phyloP scores from a whole-genome alignment of 2,113 vertebrate genomes.

The Xiphophorus hellerii region DNA sequence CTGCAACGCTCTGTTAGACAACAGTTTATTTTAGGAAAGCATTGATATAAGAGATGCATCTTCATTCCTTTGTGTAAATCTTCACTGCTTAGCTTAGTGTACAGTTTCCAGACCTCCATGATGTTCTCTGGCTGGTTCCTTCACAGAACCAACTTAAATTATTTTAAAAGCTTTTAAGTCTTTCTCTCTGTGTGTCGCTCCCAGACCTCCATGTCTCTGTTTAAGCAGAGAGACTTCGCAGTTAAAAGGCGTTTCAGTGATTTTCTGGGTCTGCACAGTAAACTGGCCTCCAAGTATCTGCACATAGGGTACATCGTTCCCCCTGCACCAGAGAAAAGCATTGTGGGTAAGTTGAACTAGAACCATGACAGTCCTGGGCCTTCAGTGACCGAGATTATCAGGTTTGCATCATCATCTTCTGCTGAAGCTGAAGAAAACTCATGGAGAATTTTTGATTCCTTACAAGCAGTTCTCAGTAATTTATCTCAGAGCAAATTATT shows the following conservation, averaged over 20 bases:
- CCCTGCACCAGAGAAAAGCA: constrained; percentile 98
- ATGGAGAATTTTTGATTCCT: too few relatives aligned
- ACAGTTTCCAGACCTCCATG: too few relatives aligned
- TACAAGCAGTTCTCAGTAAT: too few relatives aligned
- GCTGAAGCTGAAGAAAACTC: too few relatives aligned
- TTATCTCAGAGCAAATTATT: too few relatives aligned
- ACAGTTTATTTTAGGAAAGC: neutral
- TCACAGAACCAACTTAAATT: neutral
- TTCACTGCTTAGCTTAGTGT: too few relatives aligned
- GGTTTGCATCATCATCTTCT: too few relatives aligned
- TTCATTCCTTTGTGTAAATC: too few relatives aligned
- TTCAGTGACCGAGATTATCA: neutral
- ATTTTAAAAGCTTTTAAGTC: neutral
- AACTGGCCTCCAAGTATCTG: constrained; percentile 94
- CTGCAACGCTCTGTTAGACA: neutral
- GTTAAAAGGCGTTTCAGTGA: constrained; percentile 98
- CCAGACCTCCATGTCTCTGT: constrained; percentile 92
- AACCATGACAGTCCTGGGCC: neutral
- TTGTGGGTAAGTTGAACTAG: constrained; percentile 88
- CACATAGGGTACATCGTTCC: constrained; percentile 96
- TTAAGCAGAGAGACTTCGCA: constrained; percentile 88
- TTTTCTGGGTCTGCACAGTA: constrained; percentile 96
- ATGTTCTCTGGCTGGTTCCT: too few relatives aligned
- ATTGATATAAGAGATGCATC: too few relatives aligned
- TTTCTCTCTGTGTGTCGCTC: neutral